A percentile compares a stretch with the other conserved stretches of the same genome.
These are phyloP conservation scores for Rhaphigaster nebulosa DNA, from an alignment of 2,888 invertebrate species.

Conservation along the genomic window DNA sequence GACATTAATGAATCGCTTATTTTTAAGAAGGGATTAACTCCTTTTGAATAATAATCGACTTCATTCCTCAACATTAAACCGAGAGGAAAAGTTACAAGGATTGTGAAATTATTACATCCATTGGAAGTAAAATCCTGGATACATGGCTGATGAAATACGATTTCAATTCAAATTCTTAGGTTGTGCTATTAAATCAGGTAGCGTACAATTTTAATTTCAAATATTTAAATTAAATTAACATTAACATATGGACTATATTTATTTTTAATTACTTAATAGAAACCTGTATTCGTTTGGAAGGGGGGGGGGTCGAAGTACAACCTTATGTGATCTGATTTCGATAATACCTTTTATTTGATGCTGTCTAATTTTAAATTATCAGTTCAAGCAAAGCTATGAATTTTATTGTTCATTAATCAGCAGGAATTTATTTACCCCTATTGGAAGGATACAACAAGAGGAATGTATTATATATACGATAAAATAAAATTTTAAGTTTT, in stretches of 20 bases:
- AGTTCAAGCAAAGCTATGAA: background rate
- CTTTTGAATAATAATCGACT: too few relatives aligned
- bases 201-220: background rate
- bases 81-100: too few relatives aligned
- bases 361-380: background rate
- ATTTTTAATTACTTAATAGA: background rate
- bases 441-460: background rate
- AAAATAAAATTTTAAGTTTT: background rate
- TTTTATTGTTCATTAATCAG: background rate
- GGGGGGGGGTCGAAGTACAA: background rate
- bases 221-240: background rate
- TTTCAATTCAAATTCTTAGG: background rate
- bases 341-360: background rate
- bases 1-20: too few relatives aligned
- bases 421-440: too few relatives aligned
- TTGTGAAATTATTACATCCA: too few relatives aligned
- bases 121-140: too few relatives aligned
- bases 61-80: too few relatives aligned
- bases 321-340: background rate
- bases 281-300: background rate
- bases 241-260: background rate
- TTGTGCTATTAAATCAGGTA: background rate
- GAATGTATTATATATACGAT: background rate
- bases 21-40: too few relatives aligned
- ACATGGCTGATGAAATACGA: background rate